A percentile compares a stretch with the other conserved stretches of the same genome.
Evolutionary conservation across 2,888 invertebrate species (phyloP).

Genomic region (Pristionchus arcanus): DNA sequence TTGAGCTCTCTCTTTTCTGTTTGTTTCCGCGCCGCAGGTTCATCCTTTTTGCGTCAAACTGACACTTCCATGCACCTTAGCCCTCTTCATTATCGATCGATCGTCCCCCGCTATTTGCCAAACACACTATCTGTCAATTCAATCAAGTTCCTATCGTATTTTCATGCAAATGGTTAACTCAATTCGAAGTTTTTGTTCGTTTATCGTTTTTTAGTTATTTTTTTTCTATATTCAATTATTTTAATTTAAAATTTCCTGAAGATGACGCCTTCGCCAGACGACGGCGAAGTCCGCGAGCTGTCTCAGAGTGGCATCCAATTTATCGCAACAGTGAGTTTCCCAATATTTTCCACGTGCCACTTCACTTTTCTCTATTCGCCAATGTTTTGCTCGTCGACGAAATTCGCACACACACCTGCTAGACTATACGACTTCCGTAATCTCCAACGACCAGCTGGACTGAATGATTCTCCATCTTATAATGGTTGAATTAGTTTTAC

Average conservation of each 20-base stretch:
- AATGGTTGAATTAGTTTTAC: too few species aligned
- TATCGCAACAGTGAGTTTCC: slow-evolving; percentile 6
- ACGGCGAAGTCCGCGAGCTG: slow-evolving; percentile 29
- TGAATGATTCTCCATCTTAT: too few species aligned
- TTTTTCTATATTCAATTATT: not conserved
- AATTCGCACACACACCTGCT: too few species aligned
- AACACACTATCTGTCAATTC: not conserved
- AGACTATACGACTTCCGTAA: too few species aligned
- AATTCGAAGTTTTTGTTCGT: not conserved
- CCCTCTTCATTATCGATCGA: not conserved
- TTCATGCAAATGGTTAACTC: not conserved
- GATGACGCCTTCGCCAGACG: slow-evolving; percentile 34
- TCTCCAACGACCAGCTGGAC: too few species aligned
- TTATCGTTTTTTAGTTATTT: not conserved
- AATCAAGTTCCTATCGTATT: not conserved
- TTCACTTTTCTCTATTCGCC: too few species aligned
- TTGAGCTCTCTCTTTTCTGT: not conserved
- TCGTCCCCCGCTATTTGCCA: not conserved
- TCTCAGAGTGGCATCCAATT: slow-evolving; percentile 53
- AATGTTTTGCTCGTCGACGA: too few species aligned
- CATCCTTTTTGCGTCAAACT: not conserved
- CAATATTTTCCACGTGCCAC: too few species aligned
- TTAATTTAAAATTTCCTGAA: not conserved
- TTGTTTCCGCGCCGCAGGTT: not conserved
- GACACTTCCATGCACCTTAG: not conserved